Base-by-base conservation (phyloP, 2,797 vertebrate genomes). In the Characodon lateralis region DNA sequence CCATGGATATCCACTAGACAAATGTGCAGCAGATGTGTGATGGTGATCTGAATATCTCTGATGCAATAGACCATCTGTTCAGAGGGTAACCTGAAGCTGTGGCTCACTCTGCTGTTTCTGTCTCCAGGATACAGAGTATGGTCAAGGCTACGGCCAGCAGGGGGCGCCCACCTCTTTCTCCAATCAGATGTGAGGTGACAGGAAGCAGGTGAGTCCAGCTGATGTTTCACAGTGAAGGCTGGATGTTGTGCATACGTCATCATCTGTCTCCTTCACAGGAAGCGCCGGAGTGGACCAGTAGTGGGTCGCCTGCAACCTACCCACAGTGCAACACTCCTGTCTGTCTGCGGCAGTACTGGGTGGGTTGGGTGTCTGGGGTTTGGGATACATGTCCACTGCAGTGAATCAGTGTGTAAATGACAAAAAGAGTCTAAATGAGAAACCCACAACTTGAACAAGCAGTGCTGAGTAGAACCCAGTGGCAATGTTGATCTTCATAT, bases 131-230 rank as follows among this genome's bases (percentile, higher is more conserved):
- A 86, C 84, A 53, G 91, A 93, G 58, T 87, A 88, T 6, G 88
- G 90, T 55, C 93, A 92, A 78, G 88, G 85, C 6, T 89, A 91
- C 14, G 81, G 61, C 83, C 95, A 94, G 78, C 96, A 97, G 94
- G 96, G 93, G 73, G 96, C 94, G 12, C 97, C 96, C 50, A 97
- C 97, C 85, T 97, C 97, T 85, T 97, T 97, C 94, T 94, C 97
- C 92, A 98, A 97, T 94, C 97, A 98, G 95, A 97, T 98, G 96
- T 98, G 95, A 96, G 78, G 22, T 31, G 61, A 79, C 74, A 80
- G 82, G 70, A 80, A 86, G 81, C 91, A 91, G 96, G 97, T 97
- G 90, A 96, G 96, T 94, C 76, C 0, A 6, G 7, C 6, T 18
- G 55, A 35, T 3, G 53, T 2, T 56, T 12, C 20, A 20, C 20